Evolutionary conservation across 2,113 vertebrate genomes (phyloP), one percentile per base, ranked within the genome.

Genomic region (Cryptomyrus ogoouensis): DNA sequence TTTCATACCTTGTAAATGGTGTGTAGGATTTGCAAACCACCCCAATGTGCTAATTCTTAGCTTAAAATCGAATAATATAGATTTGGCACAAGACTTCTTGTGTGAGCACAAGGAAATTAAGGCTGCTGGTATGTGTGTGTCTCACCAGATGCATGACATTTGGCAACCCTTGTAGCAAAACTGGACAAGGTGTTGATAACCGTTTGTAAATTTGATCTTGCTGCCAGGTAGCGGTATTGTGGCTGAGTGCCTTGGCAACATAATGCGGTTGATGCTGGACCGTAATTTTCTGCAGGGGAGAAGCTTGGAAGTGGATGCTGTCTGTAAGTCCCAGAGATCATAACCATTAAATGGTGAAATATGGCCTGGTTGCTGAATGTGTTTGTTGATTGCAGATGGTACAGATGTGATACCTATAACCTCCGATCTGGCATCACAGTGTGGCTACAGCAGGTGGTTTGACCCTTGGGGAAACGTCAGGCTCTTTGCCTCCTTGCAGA

Each of bases 371-470:
- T n/a, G 31, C 49, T 42, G 31, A 56, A 1, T 44, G 19, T 58
- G 3, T 58, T 19, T 90, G 5, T 47, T 50, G 4, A 7, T 84
- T 90, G 17, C 90, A 96, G 96, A 96, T 94, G 95, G 94, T 49
- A 92, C 92, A 19, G 44, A 91, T 21, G 83, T 42, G 4, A 27
- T 94, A 13, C 44, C 83, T 12, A 58, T 96, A 49, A 95, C 95
- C 0, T 91, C 93, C 3, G 87, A 24, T n/a, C 31, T 95, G 89
- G 95, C 95, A 89, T 91, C 94, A 89, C 94, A 93, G 90, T 96
- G 96, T 94, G 96, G 96, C 0, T 96, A 95, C 92, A 95, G 95
- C 88, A 93, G 94, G 91, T 93, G 94, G 88, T 95, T 94, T 86
- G 95, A 96, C 92, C 95, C 94, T 0, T 96, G 95, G 95, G 96